These are phyloP conservation scores for Phalacrocorax brasilianus DNA, from an alignment of 2,113 vertebrate genomes.

Conservation along the genomic window DNA sequence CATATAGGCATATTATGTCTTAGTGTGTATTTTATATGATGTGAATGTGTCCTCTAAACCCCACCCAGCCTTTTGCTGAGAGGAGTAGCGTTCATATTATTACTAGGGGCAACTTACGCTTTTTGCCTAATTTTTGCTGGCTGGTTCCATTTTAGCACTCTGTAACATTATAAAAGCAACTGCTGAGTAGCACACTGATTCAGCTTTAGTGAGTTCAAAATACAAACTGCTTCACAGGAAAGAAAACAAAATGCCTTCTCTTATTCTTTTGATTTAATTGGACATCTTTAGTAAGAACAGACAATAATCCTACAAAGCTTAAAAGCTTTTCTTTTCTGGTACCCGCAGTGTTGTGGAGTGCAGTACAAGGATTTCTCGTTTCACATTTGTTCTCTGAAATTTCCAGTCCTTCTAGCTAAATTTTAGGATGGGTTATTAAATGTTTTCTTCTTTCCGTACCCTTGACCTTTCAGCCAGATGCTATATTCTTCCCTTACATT, in stretches of 20 bases:
- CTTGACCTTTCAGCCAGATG: neutral
- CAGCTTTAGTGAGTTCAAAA: neutral
- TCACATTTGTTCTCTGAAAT: neutral
- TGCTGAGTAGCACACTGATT: neutral
- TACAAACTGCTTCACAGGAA: neutral
- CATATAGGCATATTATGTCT: neutral
- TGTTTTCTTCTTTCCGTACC: neutral
- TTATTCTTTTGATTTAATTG: neutral
- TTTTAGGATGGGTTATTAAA: neutral
- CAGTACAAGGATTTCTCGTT: neutral
- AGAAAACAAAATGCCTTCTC: neutral
- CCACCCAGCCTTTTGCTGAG: neutral
- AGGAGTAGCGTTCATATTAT: neutral
- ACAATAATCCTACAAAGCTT: neutral
- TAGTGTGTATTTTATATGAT: neutral
- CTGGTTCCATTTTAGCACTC: neutral
- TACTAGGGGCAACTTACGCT: neutral
- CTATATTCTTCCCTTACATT: neutral
- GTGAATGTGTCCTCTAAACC: neutral
- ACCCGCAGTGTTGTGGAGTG: neutral
- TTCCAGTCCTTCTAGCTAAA: neutral
- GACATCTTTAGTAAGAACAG: neutral
- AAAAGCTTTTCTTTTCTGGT: neutral
- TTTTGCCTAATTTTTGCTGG: neutral
- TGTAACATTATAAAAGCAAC: neutral